Conservation (phyloP, 2,113 vertebrate genomes). For the Cettia cetti region DNA sequence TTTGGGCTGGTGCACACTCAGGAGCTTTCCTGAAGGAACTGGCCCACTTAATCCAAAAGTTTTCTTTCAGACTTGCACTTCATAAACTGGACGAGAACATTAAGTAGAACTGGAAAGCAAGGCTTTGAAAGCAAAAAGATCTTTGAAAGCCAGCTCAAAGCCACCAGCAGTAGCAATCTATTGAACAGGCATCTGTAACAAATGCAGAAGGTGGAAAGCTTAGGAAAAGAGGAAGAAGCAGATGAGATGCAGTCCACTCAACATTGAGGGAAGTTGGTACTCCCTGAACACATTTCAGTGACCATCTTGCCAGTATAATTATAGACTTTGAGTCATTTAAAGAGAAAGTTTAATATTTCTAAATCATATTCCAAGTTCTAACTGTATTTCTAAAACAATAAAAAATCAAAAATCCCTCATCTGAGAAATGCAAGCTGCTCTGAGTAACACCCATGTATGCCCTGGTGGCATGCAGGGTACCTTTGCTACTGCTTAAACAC, state of each 20-base stretch:
- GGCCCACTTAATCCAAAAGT: neutral
- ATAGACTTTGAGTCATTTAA: neutral
- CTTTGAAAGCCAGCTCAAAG: neutral
- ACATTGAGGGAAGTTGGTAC: neutral
- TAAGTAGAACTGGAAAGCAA: neutral
- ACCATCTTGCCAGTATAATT: neutral
- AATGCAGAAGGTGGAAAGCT: neutral
- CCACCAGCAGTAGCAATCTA: neutral
- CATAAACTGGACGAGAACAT: neutral
- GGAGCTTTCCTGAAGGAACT: neutral
- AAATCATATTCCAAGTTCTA: neutral
- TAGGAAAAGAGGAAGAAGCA: neutral
- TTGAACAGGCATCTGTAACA: neutral
- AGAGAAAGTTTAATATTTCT: neutral
- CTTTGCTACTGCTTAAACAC: neutral
- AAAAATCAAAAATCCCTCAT: neutral
- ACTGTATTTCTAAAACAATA: neutral
- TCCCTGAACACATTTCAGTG: neutral
- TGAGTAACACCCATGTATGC: neutral
- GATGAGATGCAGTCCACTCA: neutral
- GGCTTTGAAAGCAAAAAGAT: neutral
- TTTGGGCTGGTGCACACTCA: neutral
- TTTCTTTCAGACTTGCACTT: neutral
- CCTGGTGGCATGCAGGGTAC: neutral
- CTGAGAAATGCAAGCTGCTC: neutral